phyloP scores from a whole-genome alignment of 2,113 vertebrate genomes.

The Prunella fulvescens region DNA sequence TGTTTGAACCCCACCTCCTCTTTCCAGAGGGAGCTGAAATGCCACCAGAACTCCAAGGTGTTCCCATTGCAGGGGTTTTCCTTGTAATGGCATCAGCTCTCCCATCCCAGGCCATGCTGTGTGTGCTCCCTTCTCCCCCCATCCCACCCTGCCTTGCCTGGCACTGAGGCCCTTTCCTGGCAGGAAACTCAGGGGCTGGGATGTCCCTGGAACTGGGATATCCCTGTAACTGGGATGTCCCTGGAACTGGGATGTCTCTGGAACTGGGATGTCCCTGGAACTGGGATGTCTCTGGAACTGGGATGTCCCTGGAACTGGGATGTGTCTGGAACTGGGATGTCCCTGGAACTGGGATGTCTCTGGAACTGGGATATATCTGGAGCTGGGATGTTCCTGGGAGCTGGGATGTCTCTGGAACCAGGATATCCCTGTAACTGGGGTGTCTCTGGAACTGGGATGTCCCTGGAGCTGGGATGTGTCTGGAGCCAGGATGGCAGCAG shows the following conservation, averaged over 20 bases:
- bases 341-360: not conserved
- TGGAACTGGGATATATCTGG: not conserved
- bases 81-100: not conserved
- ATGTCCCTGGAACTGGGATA: not conserved
- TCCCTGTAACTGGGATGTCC: not conserved
- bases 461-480: not conserved
- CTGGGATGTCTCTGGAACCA: not conserved
- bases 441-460: not conserved
- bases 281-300: not conserved
- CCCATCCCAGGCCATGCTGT: not conserved
- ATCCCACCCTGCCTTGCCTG: not conserved
- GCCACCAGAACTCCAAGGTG: fast-evolving
- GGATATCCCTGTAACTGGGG: not conserved
- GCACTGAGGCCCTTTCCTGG: not conserved
- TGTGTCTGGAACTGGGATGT: not conserved
- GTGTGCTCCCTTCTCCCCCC: not conserved
- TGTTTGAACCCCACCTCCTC: not conserved
- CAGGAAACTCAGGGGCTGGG: not conserved
- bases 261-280: not conserved
- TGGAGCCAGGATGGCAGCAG: not conserved
- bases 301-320: not conserved
- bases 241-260: not conserved
- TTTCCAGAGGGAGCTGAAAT: not conserved
- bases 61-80: not conserved
- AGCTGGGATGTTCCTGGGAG: not conserved